Evolutionary conservation across 2,797 vertebrate genomes (phyloP).

Genomic region (Eulemur albifrons): DNA sequence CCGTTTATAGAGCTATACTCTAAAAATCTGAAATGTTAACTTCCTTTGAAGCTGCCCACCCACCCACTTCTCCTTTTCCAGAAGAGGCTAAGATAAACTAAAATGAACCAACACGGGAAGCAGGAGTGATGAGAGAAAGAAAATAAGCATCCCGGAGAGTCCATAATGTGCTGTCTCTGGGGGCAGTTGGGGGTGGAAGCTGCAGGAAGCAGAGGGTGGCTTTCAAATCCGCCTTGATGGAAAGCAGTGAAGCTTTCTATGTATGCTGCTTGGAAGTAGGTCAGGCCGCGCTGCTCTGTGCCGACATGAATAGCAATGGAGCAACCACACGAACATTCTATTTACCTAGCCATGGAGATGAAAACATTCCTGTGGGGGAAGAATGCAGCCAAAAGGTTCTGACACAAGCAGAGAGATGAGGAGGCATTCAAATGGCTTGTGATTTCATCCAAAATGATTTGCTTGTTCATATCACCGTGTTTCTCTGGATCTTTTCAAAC

Average conservation of each 20-base stretch:
- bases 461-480: conserved; percentile 56
- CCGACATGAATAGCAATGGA: conserved; percentile 71
- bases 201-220: not conserved
- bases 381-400: conserved; percentile 63
- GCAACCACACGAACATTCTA: conserved; percentile 41
- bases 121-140: not conserved
- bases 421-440: conserved; percentile 65
- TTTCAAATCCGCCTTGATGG: conserved; percentile 46
- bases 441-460: conserved; percentile 69
- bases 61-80: conserved; percentile 20
- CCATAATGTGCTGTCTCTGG: not conserved
- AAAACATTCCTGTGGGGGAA: conserved; percentile 62
- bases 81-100: not conserved
- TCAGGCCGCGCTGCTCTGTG: conserved; percentile 51
- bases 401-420: conserved; percentile 60
- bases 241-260: conserved; percentile 67
- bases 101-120: not conserved
- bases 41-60: not conserved
- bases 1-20: not conserved
- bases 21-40: not conserved
- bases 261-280: conserved; percentile 73
- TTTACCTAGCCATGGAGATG: conserved; percentile 72
- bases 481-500: conserved; percentile 74
- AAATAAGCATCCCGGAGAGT: not conserved
- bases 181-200: not conserved